Conservation (phyloP, 1,140 invertebrate genomes). For the Lysiphlebus fabarum region DNA sequence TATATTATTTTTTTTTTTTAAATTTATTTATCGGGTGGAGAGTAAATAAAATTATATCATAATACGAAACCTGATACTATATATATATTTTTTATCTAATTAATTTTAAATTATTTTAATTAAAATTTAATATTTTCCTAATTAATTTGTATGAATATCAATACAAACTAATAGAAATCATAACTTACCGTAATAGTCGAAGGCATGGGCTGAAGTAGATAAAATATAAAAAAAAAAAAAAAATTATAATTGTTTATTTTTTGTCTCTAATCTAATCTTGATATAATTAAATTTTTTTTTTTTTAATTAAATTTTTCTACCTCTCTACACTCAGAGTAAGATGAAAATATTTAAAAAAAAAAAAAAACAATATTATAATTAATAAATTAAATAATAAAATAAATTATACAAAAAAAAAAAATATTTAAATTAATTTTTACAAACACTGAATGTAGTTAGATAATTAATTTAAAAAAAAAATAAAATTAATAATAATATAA, state of each 20-base stretch:
- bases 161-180: conserved; percentile 65
- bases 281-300: background rate
- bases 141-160: conserved; percentile 15
- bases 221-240: conserved; percentile 68
- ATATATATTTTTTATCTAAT: background rate
- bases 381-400: conserved; percentile 5
- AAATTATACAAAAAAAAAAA: conserved; percentile 15
- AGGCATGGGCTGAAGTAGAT: conserved; percentile 80
- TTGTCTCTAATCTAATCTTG: conserved; percentile 8
- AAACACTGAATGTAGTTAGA: conserved; percentile 48
- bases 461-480: conserved; percentile 24
- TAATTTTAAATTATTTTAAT: too few relatives aligned
- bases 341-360: too few relatives aligned
- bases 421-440: background rate
- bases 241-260: conserved; percentile 57
- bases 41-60: conserved; percentile 29
- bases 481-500: conserved; percentile 28
- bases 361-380: background rate
- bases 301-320: conserved; percentile 30
- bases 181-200: conserved; percentile 99
- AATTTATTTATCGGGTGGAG: conserved; percentile 42
- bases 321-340: conserved; percentile 48
- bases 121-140: too few relatives aligned
- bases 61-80: conserved; percentile 17
- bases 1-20: conserved; percentile 22